Conservation (phyloP, 2,888 invertebrate genomes). For the Callosobruchus maculatus region DNA sequence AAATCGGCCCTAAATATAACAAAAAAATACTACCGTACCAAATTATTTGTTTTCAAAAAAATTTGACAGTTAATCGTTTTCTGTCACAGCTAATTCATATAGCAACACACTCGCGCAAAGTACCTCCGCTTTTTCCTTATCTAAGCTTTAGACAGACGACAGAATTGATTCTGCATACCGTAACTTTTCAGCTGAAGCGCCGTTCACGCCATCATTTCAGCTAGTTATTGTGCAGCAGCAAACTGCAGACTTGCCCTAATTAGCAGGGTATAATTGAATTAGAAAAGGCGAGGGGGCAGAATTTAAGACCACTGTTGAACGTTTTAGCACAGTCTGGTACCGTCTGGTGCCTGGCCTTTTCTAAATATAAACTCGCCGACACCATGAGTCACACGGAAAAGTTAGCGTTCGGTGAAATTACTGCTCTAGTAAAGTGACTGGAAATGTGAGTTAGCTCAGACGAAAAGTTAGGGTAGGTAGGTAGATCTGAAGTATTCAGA, state of each 20-base stretch:
- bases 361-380: neutral
- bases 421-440: neutral
- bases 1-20: too few relatives aligned
- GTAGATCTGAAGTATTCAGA: too few relatives aligned
- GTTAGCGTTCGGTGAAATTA: neutral
- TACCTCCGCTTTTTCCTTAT: too few relatives aligned
- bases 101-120: too few relatives aligned
- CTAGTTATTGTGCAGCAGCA: neutral
- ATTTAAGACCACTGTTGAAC: neutral
- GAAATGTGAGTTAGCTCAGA: neutral
- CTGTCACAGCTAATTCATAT: too few relatives aligned
- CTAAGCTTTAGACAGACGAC: too few relatives aligned
- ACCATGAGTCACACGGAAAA: neutral
- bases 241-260: neutral
- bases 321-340: neutral
- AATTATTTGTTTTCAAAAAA: too few relatives aligned
- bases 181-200: neutral
- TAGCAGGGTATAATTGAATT: neutral
- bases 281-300: neutral
- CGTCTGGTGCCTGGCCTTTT: neutral
- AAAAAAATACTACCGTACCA: too few relatives aligned
- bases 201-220: neutral
- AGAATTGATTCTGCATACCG: neutral
- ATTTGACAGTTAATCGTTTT: too few relatives aligned
- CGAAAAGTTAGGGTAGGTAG: neutral